Base-by-base conservation (phyloP, 2,113 vertebrate species). In the Aspidoscelis tigris region DNA sequence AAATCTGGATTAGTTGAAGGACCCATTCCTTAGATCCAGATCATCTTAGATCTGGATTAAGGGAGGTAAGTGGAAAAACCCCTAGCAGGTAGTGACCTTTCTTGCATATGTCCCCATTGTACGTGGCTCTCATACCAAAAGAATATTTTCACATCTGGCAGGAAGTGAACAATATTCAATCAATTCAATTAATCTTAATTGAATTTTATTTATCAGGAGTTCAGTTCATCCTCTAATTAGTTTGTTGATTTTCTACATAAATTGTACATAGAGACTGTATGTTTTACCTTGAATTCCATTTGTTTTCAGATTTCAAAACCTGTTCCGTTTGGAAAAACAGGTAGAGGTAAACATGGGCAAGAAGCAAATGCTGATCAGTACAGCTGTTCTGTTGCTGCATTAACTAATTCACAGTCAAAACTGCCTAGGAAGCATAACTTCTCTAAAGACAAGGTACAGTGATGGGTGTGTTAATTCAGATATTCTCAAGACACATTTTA, bases 251-350 rank as follows among this genome's bases (percentile, higher is more conserved):
- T 39, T 26, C 47, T 66, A 66, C 43, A 58, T 18, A 16, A 21
- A 41, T 47, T 5, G 4, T 58, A 61, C 73, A n/a, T 33, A n/a
- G 41, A 66, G 5, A 50, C 11, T 7, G 4, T 72, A 50, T 78
- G 20, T 64, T 58, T 18, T 22, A 33, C 76, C 66, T 65, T 91
- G 24, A 93, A 87, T 87, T n/a, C 77, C n/a, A 90, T 90, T 22
- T 87, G 81, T 90, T 69, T 76, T 43, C 94, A 99, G 98, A 98
- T 96, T 88, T 98, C 98, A 81, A 99, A 99, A 93, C 98, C 97
- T 80, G 94, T 96, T 84, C 95, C 97, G 92, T 95, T 96, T 71
- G 96, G 97, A 83, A 97, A 96, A 93, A 93, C 96, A 82, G 96
- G 88, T 85, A 99, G 97, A 95, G 90, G 85, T 80, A 95, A 92